Evolutionary conservation across 2,888 invertebrate species (phyloP), one percentile per base, ranked within the genome.

Genomic region (Lycophotia porphyrea): DNA sequence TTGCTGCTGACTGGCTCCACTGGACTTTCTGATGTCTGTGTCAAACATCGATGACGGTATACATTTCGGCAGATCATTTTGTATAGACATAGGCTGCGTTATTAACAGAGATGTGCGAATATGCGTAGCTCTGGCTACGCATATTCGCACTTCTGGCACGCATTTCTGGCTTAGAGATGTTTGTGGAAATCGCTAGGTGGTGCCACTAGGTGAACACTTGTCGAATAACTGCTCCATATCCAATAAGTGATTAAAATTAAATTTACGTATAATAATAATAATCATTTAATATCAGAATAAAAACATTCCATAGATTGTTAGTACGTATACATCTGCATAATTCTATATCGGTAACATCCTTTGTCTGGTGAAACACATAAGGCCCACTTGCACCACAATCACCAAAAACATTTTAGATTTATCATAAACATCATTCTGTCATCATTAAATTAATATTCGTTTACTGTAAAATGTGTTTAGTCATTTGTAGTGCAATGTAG

Each of bases 1-100:
- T 96, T 93, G 64, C 9, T 27, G 66, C 9, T 27, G 66, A 31
- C 31, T 39, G 71, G 58, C 77, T 79, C 71, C n/a, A 1, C 0
- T 11, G 78, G 72, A 44, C 80, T 69, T 47, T 83, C 70, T 42
- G 79, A 64, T 21, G 66, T 61, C 79, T 76, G 74, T 61, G 21
- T 36, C 27, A 60, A 61, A 31, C 63, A 64, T 60, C 21, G 76
- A 52, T n/a, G 75, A 77, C 64, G 34, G n/a, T 63, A 18, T 63
- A 63, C n/a, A 63, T n/a, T 15, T n/a, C 24, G 39, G 36, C 2
- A 61, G 36, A 7, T 15, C 11, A 36, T 5, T 13, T n/a, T n/a
- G 34, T 15, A 3, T 61, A 63, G 1, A 36, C 5, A 9, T 39
- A 39, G n/a, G 36, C 36, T 34, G 60, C 24, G 24, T 60, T 24